Percentiles rank a stretch among this genome's conserved stretches.
phyloP scores from a whole-genome alignment of 2,797 vertebrate genomes.

The Phaenicophaeus curvirostris region DNA sequence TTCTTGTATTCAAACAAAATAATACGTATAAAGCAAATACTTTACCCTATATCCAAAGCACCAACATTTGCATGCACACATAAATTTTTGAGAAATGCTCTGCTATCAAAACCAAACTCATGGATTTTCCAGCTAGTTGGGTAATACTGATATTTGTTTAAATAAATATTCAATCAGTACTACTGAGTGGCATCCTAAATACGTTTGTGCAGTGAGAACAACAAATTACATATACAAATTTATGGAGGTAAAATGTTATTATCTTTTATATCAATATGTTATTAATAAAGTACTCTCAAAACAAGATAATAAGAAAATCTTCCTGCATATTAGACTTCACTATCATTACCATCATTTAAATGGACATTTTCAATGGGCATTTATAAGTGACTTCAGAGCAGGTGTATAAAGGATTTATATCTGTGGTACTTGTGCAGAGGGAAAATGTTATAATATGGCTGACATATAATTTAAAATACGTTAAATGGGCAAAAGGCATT shows the following conservation, averaged over 20 bases:
- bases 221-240: conserved; percentile 79
- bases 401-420: conserved; percentile 70
- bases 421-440: conserved; percentile 43
- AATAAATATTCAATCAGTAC: conserved; percentile 83
- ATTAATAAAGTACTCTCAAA: conserved; percentile 79
- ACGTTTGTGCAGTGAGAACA: conserved; percentile 76
- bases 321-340: conserved; percentile 71
- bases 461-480: conserved; percentile 60
- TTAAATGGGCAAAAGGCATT: conserved; percentile 66
- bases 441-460: conserved; percentile 65
- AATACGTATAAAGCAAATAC: conserved; percentile 87
- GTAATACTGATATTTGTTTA: conserved; percentile 84
- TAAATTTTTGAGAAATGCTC: conserved; percentile 83
- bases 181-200: conserved; percentile 79
- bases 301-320: conserved; percentile 78
- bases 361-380: conserved; percentile 74
- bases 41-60: conserved; percentile 84
- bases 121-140: conserved; percentile 84
- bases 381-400: conserved; percentile 65
- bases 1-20: conserved; percentile 86
- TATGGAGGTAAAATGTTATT: conserved; percentile 76
- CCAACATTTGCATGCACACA: conserved; percentile 81
- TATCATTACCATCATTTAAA: conserved; percentile 78
- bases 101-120: conserved; percentile 81
- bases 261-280: conserved; percentile 79